Percentiles rank a stretch among this genome's conserved stretches.
phyloP scores from a whole-genome alignment of 2,888 invertebrate species.

The Pyrocoelia pectoralis region DNA sequence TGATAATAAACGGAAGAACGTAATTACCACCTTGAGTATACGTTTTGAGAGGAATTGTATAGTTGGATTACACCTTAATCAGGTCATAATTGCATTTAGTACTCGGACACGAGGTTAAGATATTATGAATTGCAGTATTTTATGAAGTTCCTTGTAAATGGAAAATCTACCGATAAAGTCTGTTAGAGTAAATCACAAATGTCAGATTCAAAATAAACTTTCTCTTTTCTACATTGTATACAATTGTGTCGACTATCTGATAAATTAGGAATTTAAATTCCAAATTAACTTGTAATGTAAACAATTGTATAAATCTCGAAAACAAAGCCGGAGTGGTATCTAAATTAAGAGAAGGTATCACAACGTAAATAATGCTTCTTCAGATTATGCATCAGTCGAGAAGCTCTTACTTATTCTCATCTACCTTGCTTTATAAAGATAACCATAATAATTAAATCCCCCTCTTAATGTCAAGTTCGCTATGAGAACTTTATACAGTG shows the following conservation, averaged over 20 bases:
- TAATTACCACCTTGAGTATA: too few relatives aligned
- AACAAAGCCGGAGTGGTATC: constrained; percentile 56
- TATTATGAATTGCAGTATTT: not conserved
- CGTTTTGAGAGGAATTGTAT: too few relatives aligned
- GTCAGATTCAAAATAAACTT: constrained; percentile 22
- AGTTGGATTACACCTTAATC: too few relatives aligned
- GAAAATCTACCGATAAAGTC: constrained; percentile 6
- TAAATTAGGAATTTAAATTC: constrained; percentile 60
- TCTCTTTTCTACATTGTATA: constrained; percentile 19
- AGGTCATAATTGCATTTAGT: too few relatives aligned
- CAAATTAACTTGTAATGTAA: constrained; percentile 61
- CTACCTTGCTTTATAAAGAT: constrained; percentile 59
- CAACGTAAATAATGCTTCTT: constrained; percentile 53
- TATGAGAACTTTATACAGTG: constrained; percentile 33
- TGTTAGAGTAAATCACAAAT: not conserved
- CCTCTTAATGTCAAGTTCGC: constrained; percentile 42
- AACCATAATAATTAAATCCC: constrained; percentile 60
- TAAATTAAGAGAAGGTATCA: constrained; percentile 52
- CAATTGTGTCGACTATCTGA: constrained; percentile 48
- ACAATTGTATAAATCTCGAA: constrained; percentile 60
- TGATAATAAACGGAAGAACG: too few relatives aligned
- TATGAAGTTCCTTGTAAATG: not conserved
- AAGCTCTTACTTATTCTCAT: constrained; percentile 49
- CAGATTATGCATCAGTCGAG: constrained; percentile 57
- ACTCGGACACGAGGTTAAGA: too few relatives aligned